Conservation (phyloP, 2,113 vertebrate genomes). For the Rhagologus leucostigma region DNA sequence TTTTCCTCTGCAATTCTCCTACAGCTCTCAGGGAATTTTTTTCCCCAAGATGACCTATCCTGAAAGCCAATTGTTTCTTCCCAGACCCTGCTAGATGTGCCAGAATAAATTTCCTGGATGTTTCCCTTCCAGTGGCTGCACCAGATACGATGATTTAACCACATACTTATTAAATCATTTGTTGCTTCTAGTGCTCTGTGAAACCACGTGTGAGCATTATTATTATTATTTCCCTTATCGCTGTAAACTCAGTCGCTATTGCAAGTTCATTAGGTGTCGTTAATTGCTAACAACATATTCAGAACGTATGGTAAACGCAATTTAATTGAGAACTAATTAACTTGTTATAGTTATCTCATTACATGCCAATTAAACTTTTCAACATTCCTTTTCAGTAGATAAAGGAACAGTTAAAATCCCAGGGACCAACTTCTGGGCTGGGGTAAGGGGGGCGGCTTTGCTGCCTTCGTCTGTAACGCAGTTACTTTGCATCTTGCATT, state of each 20-base stretch:
- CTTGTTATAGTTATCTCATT: conserved; percentile 74
- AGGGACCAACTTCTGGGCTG: background rate
- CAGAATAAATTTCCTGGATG: background rate
- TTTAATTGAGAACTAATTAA: conserved; percentile 80
- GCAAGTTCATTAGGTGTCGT: conserved; percentile 67
- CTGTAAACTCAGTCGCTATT: conserved; percentile 23
- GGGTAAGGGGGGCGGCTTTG: background rate
- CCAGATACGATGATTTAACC: background rate
- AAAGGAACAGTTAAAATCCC: conserved; percentile 58
- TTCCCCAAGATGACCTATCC: background rate
- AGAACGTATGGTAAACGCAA: conserved; percentile 65
- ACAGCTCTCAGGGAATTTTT: background rate
- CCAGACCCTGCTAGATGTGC: background rate
- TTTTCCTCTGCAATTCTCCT: background rate
- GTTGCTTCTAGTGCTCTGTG: background rate
- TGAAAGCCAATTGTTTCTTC: background rate
- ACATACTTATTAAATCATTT: background rate
- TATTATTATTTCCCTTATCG: conserved; percentile 44
- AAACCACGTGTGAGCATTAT: background rate
- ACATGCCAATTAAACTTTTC: conserved; percentile 76
- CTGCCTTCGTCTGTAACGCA: background rate
- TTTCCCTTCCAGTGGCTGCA: background rate
- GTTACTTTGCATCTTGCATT: background rate
- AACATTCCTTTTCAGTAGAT: conserved; percentile 71
- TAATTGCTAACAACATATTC: conserved; percentile 70